phyloP scores from a whole-genome alignment of 2,113 vertebrate species.

The Dryoscopus gambensis region DNA sequence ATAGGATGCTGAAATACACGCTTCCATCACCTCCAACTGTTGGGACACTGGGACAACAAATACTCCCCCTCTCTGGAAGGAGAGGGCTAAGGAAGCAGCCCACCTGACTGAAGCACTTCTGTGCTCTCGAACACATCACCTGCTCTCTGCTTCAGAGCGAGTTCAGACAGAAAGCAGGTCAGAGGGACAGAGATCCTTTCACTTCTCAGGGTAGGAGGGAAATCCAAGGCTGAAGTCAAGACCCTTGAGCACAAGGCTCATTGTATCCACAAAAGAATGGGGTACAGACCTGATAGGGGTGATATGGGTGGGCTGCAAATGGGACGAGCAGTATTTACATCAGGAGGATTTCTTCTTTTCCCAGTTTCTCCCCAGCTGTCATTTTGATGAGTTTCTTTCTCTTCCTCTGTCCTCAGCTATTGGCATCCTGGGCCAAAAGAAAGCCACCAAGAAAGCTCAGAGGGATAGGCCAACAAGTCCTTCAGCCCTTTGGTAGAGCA shows the following conservation, averaged over 20 bases:
- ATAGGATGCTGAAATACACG: not conserved
- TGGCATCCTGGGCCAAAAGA: not conserved
- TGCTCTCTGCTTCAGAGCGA: not conserved
- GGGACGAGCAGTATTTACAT: not conserved
- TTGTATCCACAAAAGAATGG: not conserved
- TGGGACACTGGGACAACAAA: not conserved
- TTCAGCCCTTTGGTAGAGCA: not conserved
- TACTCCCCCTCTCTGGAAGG: not conserved
- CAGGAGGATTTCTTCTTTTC: not conserved
- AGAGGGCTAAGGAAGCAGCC: not conserved
- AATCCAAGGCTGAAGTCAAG: not conserved
- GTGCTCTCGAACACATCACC: not conserved
- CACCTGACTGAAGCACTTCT: not conserved
- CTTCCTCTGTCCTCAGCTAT: slow-evolving; percentile 6
- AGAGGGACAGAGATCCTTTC: not conserved
- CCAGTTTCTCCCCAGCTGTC: not conserved
- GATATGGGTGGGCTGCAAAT: not conserved
- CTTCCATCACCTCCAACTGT: not conserved
- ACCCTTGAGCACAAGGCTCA: not conserved
- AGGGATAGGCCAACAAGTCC: not conserved
- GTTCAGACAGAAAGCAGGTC: not conserved
- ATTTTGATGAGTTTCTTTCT: not conserved
- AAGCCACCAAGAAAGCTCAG: not conserved
- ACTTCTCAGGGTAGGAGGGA: not conserved
- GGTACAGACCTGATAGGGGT: not conserved